Percentiles rank a stretch among this genome's conserved stretches.
Evolutionary conservation across 2,888 invertebrate genomes (phyloP).

Genomic region (Heterodera filipjevi): DNA sequence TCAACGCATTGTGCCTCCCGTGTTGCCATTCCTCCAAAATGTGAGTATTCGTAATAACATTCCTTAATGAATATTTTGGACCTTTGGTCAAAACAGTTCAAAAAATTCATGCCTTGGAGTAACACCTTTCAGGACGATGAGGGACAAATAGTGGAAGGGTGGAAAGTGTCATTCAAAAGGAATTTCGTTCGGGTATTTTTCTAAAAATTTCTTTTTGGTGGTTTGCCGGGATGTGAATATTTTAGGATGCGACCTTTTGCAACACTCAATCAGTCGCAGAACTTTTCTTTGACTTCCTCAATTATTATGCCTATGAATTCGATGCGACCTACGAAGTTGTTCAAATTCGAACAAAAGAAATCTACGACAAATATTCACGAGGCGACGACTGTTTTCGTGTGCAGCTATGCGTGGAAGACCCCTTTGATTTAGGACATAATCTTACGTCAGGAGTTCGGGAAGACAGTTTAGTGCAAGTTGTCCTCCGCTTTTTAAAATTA

Average conservation of each 20-base stretch:
- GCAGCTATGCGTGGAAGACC: slow-evolving; percentile 74
- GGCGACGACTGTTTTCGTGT: slow-evolving; percentile 64
- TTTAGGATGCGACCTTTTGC: too few species aligned
- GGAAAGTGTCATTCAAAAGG: slow-evolving; percentile 20
- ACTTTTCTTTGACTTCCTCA: slow-evolving; percentile 62
- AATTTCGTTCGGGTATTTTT: too few species aligned
- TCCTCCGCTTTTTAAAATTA: too few species aligned
- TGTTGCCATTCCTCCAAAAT: slow-evolving; percentile 70
- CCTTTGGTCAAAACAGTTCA: neutral
- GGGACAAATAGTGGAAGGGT: slow-evolving; percentile 14
- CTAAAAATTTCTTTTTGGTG: too few species aligned
- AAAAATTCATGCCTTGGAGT: too few species aligned
- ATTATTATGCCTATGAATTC: slow-evolving; percentile 70
- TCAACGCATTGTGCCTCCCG: slow-evolving; percentile 70
- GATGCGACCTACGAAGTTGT: neutral
- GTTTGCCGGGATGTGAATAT: too few species aligned
- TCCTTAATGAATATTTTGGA: too few species aligned
- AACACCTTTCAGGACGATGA: neutral
- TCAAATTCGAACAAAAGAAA: slow-evolving; percentile 68
- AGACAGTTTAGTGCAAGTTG: slow-evolving; percentile 1
- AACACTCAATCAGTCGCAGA: slow-evolving; percentile 45
- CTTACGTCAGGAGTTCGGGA: slow-evolving; percentile 69
- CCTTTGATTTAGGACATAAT: slow-evolving; percentile 72
- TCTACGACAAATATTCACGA: slow-evolving; percentile 44
- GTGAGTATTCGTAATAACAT: too few species aligned